Conservation (phyloP, 2,113 vertebrate genomes). For the Mionectes macconnelli region DNA sequence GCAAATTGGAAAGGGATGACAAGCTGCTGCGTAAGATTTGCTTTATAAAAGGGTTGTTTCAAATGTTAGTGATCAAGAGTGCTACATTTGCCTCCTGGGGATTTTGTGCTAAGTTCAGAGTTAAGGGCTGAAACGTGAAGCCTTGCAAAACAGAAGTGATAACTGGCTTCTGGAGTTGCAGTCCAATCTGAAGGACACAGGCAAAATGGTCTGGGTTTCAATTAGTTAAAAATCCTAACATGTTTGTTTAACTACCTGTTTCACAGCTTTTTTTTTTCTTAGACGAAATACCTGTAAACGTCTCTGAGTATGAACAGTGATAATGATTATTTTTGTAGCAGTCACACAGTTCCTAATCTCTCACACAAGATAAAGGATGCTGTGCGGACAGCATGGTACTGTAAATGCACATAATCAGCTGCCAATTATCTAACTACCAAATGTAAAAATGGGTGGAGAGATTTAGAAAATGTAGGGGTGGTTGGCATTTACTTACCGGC, state of each 20-base stretch:
- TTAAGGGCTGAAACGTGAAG: neutral
- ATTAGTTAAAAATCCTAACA: neutral
- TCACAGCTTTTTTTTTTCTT: neutral
- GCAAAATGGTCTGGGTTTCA: neutral
- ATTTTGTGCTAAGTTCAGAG: neutral
- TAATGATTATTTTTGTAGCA: neutral
- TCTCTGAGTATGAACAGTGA: neutral
- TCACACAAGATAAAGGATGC: neutral
- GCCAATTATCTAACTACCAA: neutral
- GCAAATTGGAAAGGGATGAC: neutral
- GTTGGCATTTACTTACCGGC: neutral
- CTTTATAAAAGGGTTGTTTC: neutral
- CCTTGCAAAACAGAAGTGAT: neutral
- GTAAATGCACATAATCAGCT: neutral
- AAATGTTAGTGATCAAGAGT: neutral
- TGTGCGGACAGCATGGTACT: neutral
- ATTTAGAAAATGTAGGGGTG: accelerated
- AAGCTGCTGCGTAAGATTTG: neutral
- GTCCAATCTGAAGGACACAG: neutral
- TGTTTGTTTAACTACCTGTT: neutral
- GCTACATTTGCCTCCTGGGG: neutral
- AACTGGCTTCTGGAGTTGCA: neutral
- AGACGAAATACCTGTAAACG: neutral
- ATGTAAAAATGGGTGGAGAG: neutral
- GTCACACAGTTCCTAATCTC: neutral